Percentiles rank a stretch among this genome's conserved stretches.
phyloP scores from a whole-genome alignment of 2,113 vertebrate genomes.

The Thomomys bottae region DNA sequence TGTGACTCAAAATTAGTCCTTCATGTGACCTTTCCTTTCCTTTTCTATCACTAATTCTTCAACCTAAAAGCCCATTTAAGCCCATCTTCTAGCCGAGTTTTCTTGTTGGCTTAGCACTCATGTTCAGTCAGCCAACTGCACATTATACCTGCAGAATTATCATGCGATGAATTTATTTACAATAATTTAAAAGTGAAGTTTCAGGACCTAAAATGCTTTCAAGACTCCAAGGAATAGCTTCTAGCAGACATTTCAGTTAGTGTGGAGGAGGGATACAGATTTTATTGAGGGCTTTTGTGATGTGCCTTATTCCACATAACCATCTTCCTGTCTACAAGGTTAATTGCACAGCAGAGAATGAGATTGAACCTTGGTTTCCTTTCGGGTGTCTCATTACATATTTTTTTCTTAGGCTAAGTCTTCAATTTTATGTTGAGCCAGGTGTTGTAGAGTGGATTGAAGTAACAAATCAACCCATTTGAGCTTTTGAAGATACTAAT shows the following conservation, averaged over 20 bases:
- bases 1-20: background rate
- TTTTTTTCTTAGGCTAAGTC: constrained; percentile 55
- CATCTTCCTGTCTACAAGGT: constrained; percentile 29
- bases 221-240: background rate
- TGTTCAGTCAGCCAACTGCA: constrained; percentile 17
- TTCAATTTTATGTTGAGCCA: constrained; percentile 68
- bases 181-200: background rate
- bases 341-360: constrained; percentile 44
- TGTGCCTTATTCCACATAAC: background rate
- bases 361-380: constrained; percentile 46
- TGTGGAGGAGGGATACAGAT: background rate
- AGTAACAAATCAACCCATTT: constrained; percentile 79
- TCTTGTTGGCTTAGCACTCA: background rate
- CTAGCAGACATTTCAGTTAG: background rate
- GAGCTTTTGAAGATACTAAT: constrained; percentile 72
- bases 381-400: constrained; percentile 39
- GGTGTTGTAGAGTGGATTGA: constrained; percentile 58
- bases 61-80: background rate
- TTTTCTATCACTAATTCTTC: background rate
- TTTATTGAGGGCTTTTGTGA: background rate
- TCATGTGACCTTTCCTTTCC: background rate
- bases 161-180: background rate
- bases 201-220: background rate
- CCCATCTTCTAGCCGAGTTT: background rate
- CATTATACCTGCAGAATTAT: background rate